A percentile compares a stretch with the other conserved stretches of the same genome.
Conservation (phyloP, 2,888 invertebrate species). For the Drosophila subquinaria region DNA sequence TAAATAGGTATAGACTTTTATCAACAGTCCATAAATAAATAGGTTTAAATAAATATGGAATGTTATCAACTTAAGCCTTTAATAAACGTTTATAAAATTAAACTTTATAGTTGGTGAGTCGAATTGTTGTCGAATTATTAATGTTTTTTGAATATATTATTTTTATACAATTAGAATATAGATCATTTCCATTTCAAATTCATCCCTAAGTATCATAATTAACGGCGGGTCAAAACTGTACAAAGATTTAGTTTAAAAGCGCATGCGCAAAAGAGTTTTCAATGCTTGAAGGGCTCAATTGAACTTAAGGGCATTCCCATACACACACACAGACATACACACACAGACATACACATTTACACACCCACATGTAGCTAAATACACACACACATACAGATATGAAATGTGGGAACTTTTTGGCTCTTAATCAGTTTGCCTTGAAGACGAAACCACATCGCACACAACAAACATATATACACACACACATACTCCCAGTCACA, state of each 20-base stretch:
- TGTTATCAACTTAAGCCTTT: not conserved
- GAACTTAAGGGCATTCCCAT: constrained; percentile 67
- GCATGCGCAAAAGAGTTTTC: constrained; percentile 44
- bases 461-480: constrained; percentile 44
- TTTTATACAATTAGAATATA: not conserved
- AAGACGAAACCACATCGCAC: constrained; percentile 62
- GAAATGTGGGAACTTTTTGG: constrained; percentile 70
- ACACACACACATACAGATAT: constrained; percentile 35
- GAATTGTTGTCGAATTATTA: too few species aligned
- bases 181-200: not conserved
- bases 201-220: not conserved
- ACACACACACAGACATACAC: constrained; percentile 44
- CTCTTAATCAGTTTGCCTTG: constrained; percentile 67
- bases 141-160: too few species aligned
- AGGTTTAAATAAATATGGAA: too few species aligned
- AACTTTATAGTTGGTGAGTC: not conserved
- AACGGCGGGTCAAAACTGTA: constrained; percentile 31
- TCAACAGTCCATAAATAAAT: too few species aligned
- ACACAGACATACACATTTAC: not conserved
- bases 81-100: not conserved
- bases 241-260: constrained; percentile 24
- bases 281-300: constrained; percentile 60
- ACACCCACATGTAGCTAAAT: constrained; percentile 18
- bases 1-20: too few species aligned
- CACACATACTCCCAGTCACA: constrained; percentile 18